Conservation (phyloP, 1,140 invertebrate genomes). For the Stegodyphus mimosarum region DNA sequence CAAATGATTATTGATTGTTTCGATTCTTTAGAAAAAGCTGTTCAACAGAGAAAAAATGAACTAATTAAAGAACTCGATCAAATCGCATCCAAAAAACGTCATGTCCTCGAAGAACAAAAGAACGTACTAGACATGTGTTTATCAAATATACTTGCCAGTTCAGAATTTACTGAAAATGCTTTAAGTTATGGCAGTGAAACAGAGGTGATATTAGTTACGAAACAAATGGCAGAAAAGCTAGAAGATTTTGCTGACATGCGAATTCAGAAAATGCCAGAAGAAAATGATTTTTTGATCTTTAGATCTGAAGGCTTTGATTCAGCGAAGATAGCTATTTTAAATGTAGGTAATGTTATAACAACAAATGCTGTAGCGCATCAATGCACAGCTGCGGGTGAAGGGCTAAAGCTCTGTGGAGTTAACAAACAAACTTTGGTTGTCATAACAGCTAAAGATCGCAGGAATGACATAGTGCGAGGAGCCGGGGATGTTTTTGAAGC, state of each 20-base stretch:
- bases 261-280: conserved; percentile 69
- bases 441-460: conserved; percentile 69
- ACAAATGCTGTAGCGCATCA: conserved; percentile 70
- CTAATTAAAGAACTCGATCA: conserved; percentile 69
- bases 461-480: conserved; percentile 68
- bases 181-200: conserved; percentile 70
- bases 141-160: conserved; percentile 69
- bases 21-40: conserved; percentile 66
- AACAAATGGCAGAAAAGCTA: conserved; percentile 72
- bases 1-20: conserved; percentile 35
- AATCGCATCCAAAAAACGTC: conserved; percentile 68
- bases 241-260: conserved; percentile 69
- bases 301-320: conserved; percentile 66
- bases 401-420: conserved; percentile 67
- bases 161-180: conserved; percentile 71
- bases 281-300: conserved; percentile 69
- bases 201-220: conserved; percentile 72
- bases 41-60: conserved; percentile 67
- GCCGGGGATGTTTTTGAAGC: conserved; percentile 63
- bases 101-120: conserved; percentile 69
- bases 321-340: conserved; percentile 66
- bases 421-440: conserved; percentile 67
- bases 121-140: conserved; percentile 69
- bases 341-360: conserved; percentile 67
- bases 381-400: conserved; percentile 70